Base-by-base conservation (phyloP, 2,797 vertebrate species). In the Podargus strigoides region DNA sequence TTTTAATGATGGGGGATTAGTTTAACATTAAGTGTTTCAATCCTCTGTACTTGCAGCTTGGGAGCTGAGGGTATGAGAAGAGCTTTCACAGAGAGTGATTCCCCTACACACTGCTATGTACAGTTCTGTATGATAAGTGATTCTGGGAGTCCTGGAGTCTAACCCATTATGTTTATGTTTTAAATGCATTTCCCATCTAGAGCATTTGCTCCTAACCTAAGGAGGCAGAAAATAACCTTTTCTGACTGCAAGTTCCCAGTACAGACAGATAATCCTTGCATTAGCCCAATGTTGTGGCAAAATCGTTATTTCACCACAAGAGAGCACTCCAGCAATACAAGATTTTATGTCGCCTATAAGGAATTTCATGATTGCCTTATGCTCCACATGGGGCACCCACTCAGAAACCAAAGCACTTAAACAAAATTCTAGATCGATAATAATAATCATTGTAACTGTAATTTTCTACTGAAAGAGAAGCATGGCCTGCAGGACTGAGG, bases 241-340 rank as follows among this genome's bases (percentile, higher is more conserved):
- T 30, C 81, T 90, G 87, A 69, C 90, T 75, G 69, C 78, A 79
- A 41, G 64, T 64, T 87, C 67, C 63, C 79, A 89, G 89, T 24
- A 66, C 36, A 79, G 55, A 56, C 50, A 83, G 85, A 87, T 92
- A 94, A 95, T 87, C 89, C 55, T 64, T 55, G 46, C 83, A 85
- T 93, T 74, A 95, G 67, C 52, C 66, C 64, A 68, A 5, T 17
- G 39, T 12, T 64, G 82, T 68, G 87, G 74, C 90, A 91, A 91
- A 95, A 94, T 89, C 89, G 1, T 95, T 85, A 90, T 87, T 97
- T 94, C 93, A 94, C 97, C 97, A 97, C 97, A 97, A 97, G 97
- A 96, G 97, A 96, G 96, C 96, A 97, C 96, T 97, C 94, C 87
- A 96, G 87, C 91, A 97, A 96, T 92, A 62, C 60, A 63, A 93